phyloP scores from a whole-genome alignment of 2,888 invertebrate species.

The Watsonalla cultraria region DNA sequence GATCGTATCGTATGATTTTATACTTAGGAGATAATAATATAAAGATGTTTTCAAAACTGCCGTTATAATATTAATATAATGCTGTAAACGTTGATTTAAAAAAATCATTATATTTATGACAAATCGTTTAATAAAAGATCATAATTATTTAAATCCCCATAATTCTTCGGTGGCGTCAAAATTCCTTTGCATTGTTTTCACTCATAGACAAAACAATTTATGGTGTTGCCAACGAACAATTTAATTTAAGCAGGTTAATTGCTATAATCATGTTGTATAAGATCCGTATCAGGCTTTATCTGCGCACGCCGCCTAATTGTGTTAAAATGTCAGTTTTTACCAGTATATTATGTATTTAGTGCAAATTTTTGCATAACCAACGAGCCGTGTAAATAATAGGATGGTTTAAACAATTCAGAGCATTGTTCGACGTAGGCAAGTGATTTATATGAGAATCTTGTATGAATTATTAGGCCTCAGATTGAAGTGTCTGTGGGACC shows the following conservation, averaged over 20 bases:
- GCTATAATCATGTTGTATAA: constrained; percentile 29
- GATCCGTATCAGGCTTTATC: constrained; percentile 42
- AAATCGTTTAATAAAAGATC: too few relatives aligned
- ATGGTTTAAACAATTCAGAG: constrained; percentile 7
- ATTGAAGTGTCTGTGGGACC: too few relatives aligned
- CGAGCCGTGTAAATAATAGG: constrained; percentile 35
- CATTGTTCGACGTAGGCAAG: neutral
- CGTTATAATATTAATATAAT: too few relatives aligned
- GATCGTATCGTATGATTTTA: too few relatives aligned
- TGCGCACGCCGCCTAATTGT: constrained; percentile 30
- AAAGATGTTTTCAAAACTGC: too few relatives aligned
- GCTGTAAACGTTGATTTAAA: too few relatives aligned
- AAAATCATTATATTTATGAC: too few relatives aligned
- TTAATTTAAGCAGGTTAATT: constrained; percentile 32
- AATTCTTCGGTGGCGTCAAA: neutral
- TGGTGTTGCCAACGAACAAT: constrained; percentile 11
- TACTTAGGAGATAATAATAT: too few relatives aligned
- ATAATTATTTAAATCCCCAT: too few relatives aligned
- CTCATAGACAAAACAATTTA: neutral
- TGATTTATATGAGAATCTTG: neutral
- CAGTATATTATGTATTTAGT: constrained; percentile 14
- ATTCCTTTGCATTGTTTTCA: neutral
- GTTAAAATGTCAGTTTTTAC: constrained; percentile 31
- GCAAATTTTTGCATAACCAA: constrained; percentile 44
- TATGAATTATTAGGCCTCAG: too few relatives aligned